Evolutionary conservation across 1,140 invertebrate species (phyloP).

Genomic region (Semibalanus balanoides): DNA sequence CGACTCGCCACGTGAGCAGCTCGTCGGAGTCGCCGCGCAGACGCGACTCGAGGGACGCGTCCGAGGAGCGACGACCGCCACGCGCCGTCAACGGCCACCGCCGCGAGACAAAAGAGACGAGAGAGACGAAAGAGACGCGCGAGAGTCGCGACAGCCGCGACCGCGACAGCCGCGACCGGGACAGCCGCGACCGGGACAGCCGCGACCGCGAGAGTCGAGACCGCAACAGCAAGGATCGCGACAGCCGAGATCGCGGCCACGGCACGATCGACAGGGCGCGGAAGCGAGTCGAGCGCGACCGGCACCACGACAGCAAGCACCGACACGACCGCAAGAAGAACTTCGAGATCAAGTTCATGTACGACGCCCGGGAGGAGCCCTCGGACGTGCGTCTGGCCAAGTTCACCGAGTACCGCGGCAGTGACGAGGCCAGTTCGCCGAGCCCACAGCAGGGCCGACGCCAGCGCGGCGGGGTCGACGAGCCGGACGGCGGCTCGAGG

Average conservation of each 20-base stretch:
- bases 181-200: too few species aligned
- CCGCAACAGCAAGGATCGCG: too few species aligned
- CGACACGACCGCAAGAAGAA: neutral
- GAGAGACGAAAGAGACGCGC: too few species aligned
- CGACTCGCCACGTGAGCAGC: neutral
- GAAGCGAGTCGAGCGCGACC: neutral
- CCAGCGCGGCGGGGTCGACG: too few species aligned
- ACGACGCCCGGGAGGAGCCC: neutral
- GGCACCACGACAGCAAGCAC: neutral
- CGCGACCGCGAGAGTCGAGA: too few species aligned
- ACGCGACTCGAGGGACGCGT: neutral
- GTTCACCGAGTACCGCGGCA: neutral
- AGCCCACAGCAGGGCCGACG: too few species aligned
- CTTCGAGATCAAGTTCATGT: neutral
- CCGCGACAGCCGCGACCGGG: too few species aligned
- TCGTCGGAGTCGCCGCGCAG: neutral
- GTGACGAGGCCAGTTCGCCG: neutral
- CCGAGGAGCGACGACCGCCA: too few species aligned
- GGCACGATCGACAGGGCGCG: neutral
- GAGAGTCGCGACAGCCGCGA: too few species aligned
- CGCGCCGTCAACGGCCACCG: too few species aligned
- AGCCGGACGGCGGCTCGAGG: neutral
- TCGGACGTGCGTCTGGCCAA: neutral
- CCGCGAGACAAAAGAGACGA: too few species aligned
- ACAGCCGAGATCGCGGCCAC: too few species aligned